Conservation (phyloP, 2,113 vertebrate species). For the Psilopsiagon aymara region DNA sequence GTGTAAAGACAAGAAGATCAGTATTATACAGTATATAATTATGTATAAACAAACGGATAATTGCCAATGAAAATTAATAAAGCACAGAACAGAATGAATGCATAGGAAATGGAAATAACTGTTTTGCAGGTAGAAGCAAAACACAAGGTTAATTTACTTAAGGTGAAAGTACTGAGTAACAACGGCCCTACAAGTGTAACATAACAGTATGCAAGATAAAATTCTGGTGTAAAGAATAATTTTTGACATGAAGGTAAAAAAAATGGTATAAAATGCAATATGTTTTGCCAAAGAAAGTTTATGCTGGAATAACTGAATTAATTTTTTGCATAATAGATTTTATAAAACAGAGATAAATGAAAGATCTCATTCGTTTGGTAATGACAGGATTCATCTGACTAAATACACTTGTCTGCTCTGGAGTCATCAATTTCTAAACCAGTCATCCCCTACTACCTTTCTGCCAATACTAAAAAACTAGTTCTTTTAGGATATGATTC, state of each 20-base stretch:
- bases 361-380: neutral
- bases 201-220: neutral
- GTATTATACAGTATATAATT: neutral
- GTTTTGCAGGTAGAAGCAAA: neutral
- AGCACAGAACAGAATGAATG: neutral
- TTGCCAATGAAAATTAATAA: neutral
- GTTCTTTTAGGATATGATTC: neutral
- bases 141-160: neutral
- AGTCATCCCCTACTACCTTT: neutral
- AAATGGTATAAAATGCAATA: neutral
- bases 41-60: neutral
- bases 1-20: neutral
- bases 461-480: neutral
- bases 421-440: neutral
- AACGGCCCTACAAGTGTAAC: neutral
- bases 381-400: neutral
- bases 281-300: neutral
- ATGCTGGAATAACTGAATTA: neutral
- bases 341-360: neutral
- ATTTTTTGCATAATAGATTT: neutral
- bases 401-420: neutral
- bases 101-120: neutral
- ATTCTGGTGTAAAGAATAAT: neutral
- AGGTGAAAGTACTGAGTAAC: neutral
- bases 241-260: neutral